Evolutionary conservation across 2,888 invertebrate genomes (phyloP), one percentile per base, ranked within the genome.

Genomic region (Oscheius sp.): DNA sequence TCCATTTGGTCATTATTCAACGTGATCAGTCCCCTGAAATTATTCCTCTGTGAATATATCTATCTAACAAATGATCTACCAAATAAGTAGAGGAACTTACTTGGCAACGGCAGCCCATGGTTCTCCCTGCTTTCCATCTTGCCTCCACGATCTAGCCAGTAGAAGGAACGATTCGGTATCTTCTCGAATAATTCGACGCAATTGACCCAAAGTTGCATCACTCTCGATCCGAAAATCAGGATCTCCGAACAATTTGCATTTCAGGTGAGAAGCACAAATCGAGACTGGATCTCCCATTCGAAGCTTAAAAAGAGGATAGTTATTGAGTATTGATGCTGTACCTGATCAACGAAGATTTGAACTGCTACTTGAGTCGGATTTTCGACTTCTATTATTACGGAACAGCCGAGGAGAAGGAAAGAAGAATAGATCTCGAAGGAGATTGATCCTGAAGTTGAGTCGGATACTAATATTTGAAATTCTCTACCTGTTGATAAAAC

Each of bases 341-440:
- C 48, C 48, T 55, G 55, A n/a, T 55, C 55, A 34, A 55, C 33
- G 34, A 55, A 55, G 6, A 55, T 55, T 55, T 55, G 55, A 55
- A 55, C 34, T 2, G 55, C 33, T n/a, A 55, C 61, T 27, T 23
- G 29, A 27, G 39, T 39, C 25, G 61, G 42, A 45, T 29, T 25
- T 10, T 42, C 61, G n/a, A 61, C 15, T 42, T 61, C 42, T 17
- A 61, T n/a, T 25, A 61, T 20, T 1, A 20, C 45, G 17, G 20
- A n/a, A n/a, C 27, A 29, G 10, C 61, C 61, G 6, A 39, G 12
- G 12, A 45, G 31, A 15, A 45, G 20, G 20, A 61, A 27, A 15
- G 61, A 42, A 15, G 61, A 45, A 20, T 39, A 39, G 17, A 45
- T 12, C 5, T 42, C 42, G 27, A 61, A 61, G 8, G 20, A 17